Conservation (phyloP, 2,113 vertebrate genomes). For the Thinocorus orbignyianus region DNA sequence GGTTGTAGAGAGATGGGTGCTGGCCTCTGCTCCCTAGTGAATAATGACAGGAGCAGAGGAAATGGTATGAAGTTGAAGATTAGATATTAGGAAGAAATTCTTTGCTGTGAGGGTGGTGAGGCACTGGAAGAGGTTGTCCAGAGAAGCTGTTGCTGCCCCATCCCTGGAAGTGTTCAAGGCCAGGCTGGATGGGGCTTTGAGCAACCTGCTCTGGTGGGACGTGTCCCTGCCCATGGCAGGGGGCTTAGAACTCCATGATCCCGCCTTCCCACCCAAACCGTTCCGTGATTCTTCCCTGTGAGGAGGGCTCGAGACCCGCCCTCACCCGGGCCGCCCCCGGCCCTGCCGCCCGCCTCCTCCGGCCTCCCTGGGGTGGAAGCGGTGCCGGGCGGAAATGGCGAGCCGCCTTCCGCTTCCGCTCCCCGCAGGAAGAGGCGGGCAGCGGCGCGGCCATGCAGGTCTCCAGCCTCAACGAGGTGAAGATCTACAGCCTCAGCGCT, state of each 20-base stretch:
- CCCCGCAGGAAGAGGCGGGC: neutral
- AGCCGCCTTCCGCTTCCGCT: neutral
- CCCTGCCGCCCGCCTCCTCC: no score
- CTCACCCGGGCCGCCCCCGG: accelerated
- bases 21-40: no score
- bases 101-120: neutral
- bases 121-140: neutral
- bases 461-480: slow-evolving; percentile 93
- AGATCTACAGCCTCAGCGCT: slow-evolving; percentile 95
- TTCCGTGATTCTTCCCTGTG: neutral
- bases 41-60: neutral
- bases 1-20: no score
- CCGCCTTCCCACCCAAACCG: neutral
- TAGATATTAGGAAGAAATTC: neutral
- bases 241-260: neutral
- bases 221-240: neutral
- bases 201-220: neutral
- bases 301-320: accelerated
- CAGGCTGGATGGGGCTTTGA: neutral
- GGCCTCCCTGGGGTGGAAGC: no score
- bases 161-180: neutral
- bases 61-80: neutral
- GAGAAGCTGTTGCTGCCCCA: neutral
- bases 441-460: slow-evolving; percentile 83
- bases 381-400: neutral